phyloP scores from a whole-genome alignment of 2,797 vertebrate species.

The Chloroceryle amazona region DNA sequence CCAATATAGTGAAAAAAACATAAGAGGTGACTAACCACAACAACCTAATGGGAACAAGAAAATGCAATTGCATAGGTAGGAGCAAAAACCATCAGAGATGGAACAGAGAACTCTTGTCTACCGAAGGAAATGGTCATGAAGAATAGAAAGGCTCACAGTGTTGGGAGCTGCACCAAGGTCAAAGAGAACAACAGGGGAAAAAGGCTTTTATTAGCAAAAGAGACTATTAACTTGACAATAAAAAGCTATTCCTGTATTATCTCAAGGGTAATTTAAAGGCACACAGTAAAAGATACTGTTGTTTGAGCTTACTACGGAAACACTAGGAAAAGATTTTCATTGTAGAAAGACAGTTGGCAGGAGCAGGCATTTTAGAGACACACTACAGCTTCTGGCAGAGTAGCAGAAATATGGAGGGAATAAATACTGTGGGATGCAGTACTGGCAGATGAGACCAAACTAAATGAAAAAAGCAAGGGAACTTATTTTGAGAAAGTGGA shows the following conservation, averaged over 20 bases:
- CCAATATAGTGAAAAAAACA: neutral
- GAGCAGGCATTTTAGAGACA: neutral
- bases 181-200: neutral
- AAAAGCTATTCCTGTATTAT: neutral
- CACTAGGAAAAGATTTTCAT: neutral
- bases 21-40: neutral
- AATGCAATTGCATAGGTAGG: neutral
- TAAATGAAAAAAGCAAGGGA: constrained; percentile 1
- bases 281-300: neutral
- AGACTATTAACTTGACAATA: neutral
- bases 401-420: neutral
- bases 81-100: neutral
- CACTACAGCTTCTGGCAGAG: neutral
- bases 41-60: neutral
- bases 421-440: neutral
- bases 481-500: neutral
- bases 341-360: neutral
- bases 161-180: constrained; percentile 12
- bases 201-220: neutral
- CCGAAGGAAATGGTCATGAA: neutral
- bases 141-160: neutral
- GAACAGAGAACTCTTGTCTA: neutral
- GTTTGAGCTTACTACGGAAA: neutral
- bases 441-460: neutral
- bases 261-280: constrained; percentile 6